Conservation (phyloP, 2,797 vertebrate genomes). For the Distichodus sexfasciatus region DNA sequence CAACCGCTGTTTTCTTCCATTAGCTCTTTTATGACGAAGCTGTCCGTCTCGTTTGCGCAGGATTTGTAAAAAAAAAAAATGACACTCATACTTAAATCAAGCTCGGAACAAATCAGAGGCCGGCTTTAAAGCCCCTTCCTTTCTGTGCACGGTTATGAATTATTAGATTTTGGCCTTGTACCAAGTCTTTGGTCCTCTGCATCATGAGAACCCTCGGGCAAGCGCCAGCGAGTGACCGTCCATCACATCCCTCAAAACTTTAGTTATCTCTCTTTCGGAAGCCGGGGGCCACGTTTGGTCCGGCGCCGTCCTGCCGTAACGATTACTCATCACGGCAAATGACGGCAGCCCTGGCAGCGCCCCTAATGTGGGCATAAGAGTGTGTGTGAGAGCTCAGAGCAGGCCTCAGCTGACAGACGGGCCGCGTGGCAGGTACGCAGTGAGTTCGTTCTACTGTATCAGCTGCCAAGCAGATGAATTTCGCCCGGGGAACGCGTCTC, state of each 20-base stretch:
- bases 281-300: neutral
- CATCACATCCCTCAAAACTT: neutral
- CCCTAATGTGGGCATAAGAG: neutral
- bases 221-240: neutral
- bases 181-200: neutral
- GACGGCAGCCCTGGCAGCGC: neutral
- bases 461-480: constrained; percentile 42
- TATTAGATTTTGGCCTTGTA: neutral
- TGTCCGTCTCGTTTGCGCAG: neutral
- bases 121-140: neutral
- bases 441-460: constrained; percentile 49
- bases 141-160: neutral
- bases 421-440: constrained; percentile 29
- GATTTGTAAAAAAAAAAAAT: too few species aligned
- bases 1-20: constrained; percentile 3
- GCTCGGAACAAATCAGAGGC: neutral
- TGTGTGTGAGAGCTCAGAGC: neutral
- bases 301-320: neutral
- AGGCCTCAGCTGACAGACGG: constrained; percentile 29
- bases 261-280: neutral
- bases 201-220: neutral
- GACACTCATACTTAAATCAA: neutral
- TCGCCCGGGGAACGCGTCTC: constrained; percentile 40
- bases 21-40: neutral
- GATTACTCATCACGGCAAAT: neutral